phyloP scores from a whole-genome alignment of 2,113 vertebrate species.

The Erpornis zantholeuca region DNA sequence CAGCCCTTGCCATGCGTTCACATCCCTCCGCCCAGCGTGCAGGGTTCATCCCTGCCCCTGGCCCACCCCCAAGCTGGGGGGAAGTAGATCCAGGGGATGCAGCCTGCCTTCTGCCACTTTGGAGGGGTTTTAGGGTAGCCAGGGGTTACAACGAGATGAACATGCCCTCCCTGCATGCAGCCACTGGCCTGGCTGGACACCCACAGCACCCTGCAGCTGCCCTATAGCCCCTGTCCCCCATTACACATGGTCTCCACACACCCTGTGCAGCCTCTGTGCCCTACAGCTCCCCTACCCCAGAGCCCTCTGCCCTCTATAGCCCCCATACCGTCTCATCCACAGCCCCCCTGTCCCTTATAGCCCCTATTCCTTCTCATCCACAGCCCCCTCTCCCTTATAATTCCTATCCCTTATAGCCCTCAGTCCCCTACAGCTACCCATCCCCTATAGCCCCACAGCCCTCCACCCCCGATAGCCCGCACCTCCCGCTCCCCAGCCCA shows the following conservation, averaged over 20 bases:
- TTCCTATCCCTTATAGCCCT: not conserved
- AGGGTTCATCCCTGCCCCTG: not conserved
- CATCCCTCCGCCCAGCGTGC: accelerated
- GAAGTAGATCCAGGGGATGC: not conserved
- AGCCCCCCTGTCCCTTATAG: not conserved
- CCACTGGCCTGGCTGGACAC: not conserved
- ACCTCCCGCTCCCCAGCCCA: too few species aligned
- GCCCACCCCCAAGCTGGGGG: not conserved
- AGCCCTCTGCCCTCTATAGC: not conserved
- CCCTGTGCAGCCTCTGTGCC: not conserved
- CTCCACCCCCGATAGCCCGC: not conserved
- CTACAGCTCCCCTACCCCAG: not conserved
- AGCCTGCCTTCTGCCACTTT: not conserved
- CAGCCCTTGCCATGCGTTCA: accelerated
- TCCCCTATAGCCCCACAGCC: too few species aligned
- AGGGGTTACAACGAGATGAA: accelerated
- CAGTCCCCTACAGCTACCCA: too few species aligned
- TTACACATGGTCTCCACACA: not conserved
- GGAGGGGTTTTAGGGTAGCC: not conserved
- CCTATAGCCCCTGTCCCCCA: not conserved
- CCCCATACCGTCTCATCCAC: too few species aligned
- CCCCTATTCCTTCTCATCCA: not conserved
- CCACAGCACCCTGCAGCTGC: not conserved
- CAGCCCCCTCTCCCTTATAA: not conserved
- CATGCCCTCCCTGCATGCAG: not conserved